Base-by-base conservation (phyloP, 2,888 invertebrate species). In the Phengaris alcon region DNA sequence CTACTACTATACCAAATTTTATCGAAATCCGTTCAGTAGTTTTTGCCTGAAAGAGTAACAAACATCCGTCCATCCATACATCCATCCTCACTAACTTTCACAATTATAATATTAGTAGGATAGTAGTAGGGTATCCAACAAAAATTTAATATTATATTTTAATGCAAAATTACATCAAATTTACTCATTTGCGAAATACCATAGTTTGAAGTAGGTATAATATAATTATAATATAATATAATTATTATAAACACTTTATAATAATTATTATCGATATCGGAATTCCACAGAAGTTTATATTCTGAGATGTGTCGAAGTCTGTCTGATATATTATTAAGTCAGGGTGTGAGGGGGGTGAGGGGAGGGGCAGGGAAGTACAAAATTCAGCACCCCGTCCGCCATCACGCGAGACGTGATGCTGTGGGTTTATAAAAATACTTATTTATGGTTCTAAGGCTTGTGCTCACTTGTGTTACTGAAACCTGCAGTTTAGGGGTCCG, bases 251-350 rank as follows among this genome's bases (percentile, higher is more conserved):
- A 59, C 3, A 57, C 51, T 54, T 72, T 48, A 52, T 15, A 72
- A 12, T 48, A 44, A 72, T 15, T 72, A 72, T 15, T 72, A 72
- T 35, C 12, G 13, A 54, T 72, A 51, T 52, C 54, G n/a, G 55
- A n/a, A 73, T 73, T 44, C 69, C 55, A 15, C n/a, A 22, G 22
- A 78, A 79, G 75, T 79, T 80, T 80, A 78, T 80, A 79, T 81
- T 78, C 86, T 84, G 86, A 87, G 83, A 88, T 88, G 90, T 89
- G 90, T 88, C 88, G 88, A 90, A 88, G 89, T 88, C 86, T 87
- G 81, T 79, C 81, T 88, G 83, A 90, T 90, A 87, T 89, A 88
- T 90, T 91, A 91, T 91, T 88, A 88, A 90, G 84, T 82, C 80
- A 83, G 84, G 83, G 82, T 81, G 79, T 77, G 80, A 6, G 10